A percentile compares a stretch with the other conserved stretches of the same genome.
phyloP scores from a whole-genome alignment of 2,113 vertebrate species.

The Microcebus tavaratra region DNA sequence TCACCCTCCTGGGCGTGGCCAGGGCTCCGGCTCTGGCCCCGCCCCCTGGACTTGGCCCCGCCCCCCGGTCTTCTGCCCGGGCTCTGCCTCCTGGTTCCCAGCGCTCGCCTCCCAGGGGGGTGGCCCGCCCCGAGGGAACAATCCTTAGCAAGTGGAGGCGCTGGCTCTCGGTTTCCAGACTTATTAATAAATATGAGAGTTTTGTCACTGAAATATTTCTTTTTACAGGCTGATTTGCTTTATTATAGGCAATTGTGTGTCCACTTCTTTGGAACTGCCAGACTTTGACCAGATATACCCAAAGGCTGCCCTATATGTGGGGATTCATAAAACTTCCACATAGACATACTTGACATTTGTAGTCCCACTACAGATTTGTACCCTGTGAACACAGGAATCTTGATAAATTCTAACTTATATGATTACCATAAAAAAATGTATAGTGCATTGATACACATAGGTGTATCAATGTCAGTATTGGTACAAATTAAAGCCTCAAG shows the following conservation, averaged over 20 bases:
- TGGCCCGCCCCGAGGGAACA: not conserved
- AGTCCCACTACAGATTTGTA: not conserved
- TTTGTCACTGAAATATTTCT: not conserved
- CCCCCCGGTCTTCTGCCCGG: rapidly evolving
- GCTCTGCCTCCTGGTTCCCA: not conserved
- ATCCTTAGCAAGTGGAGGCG: not conserved
- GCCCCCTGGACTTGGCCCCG: not conserved
- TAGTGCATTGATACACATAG: not conserved
- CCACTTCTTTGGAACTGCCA: not conserved
- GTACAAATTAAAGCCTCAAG: not conserved
- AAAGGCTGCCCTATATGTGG: not conserved
- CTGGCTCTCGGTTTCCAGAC: not conserved
- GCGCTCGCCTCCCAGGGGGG: too few relatives aligned
- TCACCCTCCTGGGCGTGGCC: not conserved
- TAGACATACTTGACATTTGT: not conserved
- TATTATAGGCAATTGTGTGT: not conserved
- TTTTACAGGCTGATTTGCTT: not conserved
- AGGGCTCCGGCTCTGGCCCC: rapidly evolving
- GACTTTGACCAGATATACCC: not conserved
- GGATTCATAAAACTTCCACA: not conserved
- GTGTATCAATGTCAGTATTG: not conserved
- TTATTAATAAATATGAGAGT: not conserved
- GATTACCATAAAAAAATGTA: not conserved
- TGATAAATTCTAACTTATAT: not conserved
- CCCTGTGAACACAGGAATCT: not conserved